Evolutionary conservation across 2,797 vertebrate genomes (phyloP).

Genomic region (Propithecus deckenii): DNA sequence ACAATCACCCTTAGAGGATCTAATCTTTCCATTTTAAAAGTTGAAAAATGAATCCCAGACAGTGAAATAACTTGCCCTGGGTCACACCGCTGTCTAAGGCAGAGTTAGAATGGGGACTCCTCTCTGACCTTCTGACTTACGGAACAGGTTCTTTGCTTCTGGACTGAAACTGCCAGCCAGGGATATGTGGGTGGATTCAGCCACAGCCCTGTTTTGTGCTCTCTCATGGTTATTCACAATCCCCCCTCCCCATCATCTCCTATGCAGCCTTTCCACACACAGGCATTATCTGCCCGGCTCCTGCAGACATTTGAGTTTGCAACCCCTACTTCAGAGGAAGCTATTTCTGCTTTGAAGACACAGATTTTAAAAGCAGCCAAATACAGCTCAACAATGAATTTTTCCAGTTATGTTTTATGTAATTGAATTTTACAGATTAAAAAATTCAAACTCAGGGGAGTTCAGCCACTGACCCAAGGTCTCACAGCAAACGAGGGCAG

Average conservation of each 20-base stretch:
- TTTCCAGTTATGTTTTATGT: neutral
- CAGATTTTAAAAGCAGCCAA: neutral
- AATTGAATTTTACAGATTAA: neutral
- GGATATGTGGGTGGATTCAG: accelerated
- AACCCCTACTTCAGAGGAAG: neutral
- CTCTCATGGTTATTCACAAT: neutral
- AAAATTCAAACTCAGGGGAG: neutral
- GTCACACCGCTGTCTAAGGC: neutral
- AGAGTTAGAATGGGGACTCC: neutral
- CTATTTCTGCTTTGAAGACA: neutral
- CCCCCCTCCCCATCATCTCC: accelerated
- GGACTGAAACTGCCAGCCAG: neutral
- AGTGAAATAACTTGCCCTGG: neutral
- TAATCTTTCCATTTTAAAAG: neutral
- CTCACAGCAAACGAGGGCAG: neutral
- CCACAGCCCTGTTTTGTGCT: no score
- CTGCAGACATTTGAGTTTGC: neutral
- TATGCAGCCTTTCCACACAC: accelerated
- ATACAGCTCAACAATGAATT: neutral
- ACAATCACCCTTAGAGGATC: neutral
- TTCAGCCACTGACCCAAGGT: neutral
- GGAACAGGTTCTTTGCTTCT: neutral
- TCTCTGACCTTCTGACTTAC: neutral
- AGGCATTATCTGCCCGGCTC: neutral
- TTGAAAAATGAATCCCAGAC: neutral